These are phyloP conservation scores for Sinella curviseta DNA, from an alignment of 1,140 invertebrate genomes.

Conservation along the genomic window DNA sequence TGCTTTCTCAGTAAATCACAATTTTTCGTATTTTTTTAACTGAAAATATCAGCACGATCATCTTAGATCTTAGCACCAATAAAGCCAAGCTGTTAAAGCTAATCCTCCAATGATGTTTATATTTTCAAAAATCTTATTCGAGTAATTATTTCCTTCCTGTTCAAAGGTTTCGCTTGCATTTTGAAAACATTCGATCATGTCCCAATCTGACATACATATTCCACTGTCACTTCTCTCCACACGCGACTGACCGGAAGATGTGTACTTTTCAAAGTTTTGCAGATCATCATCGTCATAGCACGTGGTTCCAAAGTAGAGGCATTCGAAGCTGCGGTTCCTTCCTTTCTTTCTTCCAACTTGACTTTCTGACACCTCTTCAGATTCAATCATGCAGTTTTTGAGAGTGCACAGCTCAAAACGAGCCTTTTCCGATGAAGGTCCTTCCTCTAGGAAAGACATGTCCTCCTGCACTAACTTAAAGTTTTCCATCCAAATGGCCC, in stretches of 20 bases:
- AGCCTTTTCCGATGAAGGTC: not conserved
- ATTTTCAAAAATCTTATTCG: not conserved
- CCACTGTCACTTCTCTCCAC: no score
- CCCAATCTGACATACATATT: not conserved
- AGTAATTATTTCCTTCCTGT: no score
- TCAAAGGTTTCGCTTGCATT: no score
- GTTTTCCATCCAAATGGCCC: not conserved
- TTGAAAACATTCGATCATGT: no score
- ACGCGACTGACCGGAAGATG: not conserved
- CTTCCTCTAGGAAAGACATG: not conserved
- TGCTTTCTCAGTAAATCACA: no score
- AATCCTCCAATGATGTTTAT: not conserved
- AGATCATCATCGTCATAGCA: not conserved
- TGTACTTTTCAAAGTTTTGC: not conserved
- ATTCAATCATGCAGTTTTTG: not conserved
- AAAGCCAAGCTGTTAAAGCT: not conserved
- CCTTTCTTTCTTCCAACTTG: not conserved
- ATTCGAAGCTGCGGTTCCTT: not conserved
- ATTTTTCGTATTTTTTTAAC: no score
- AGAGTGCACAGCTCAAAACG: not conserved
- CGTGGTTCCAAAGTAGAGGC: not conserved
- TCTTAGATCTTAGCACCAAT: not conserved
- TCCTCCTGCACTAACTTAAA: not conserved
- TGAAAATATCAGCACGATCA: no score
- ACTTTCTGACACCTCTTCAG: not conserved